Evolutionary conservation across 2,113 vertebrate species (phyloP).

Genomic region (Cyrtonyx montezumae): DNA sequence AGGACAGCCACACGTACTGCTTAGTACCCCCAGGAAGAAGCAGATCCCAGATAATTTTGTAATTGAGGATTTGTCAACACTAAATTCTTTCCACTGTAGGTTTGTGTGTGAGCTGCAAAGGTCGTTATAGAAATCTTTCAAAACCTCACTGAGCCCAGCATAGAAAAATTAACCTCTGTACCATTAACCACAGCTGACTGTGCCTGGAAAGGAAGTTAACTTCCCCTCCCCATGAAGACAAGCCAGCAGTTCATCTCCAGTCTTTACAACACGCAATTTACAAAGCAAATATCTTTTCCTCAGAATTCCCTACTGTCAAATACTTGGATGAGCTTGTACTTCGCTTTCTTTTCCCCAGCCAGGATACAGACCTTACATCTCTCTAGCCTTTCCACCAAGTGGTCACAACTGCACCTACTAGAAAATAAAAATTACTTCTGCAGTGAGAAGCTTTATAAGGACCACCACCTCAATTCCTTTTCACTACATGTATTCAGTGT

Average conservation of each 20-base stretch:
- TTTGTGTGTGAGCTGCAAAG: not conserved
- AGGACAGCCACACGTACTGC: not conserved
- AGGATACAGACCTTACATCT: not conserved
- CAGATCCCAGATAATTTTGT: not conserved
- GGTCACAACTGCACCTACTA: not conserved
- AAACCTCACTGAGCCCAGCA: not conserved
- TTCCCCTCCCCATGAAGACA: not conserved
- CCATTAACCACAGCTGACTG: not conserved
- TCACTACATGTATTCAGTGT: rapidly evolving
- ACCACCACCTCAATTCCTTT: not conserved
- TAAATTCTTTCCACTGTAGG: not conserved
- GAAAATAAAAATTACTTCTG: not conserved
- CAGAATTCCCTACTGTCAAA: not conserved
- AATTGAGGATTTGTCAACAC: not conserved
- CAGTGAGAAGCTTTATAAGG: not conserved
- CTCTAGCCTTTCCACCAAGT: not conserved
- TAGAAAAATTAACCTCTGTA: not conserved
- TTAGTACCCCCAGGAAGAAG: not conserved
- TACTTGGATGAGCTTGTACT: not conserved
- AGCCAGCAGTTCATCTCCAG: not conserved
- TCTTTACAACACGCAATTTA: not conserved
- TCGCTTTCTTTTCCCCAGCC: not conserved
- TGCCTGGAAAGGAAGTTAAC: not conserved
- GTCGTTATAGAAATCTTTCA: not conserved
- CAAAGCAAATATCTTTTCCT: not conserved